Evolutionary conservation across 2,797 vertebrate species (phyloP).

Genomic region (Phalloptychus januarius): DNA sequence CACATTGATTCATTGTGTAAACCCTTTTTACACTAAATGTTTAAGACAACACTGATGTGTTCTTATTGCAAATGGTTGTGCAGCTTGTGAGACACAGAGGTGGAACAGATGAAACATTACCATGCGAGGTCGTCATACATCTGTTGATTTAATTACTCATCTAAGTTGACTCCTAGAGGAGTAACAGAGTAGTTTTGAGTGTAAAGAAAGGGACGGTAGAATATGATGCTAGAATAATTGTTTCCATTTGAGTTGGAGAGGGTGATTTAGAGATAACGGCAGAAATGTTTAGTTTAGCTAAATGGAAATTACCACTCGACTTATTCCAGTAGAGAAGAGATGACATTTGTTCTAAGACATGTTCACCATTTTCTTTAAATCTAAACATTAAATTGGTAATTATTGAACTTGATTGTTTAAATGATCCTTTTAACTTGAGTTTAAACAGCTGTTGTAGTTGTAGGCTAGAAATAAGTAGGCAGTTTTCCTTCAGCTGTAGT

Average conservation of each 20-base stretch:
- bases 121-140: not conserved
- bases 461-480: not conserved
- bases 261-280: not conserved
- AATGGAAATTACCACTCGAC: not conserved
- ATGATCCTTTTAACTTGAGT: not conserved
- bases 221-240: not conserved
- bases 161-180: not conserved
- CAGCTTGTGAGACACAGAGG: not conserved
- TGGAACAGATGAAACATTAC: not conserved
- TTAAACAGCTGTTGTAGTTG: not conserved
- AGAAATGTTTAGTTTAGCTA: not conserved
- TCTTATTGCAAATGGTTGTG: not conserved
- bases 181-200: not conserved
- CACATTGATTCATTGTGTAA: no score
- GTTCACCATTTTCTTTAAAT: not conserved
- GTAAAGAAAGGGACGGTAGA: not conserved
- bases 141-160: not conserved
- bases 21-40: not conserved
- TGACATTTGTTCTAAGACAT: not conserved
- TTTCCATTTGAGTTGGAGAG: not conserved
- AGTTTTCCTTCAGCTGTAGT: not conserved
- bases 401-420: not conserved
- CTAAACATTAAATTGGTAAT: not conserved
- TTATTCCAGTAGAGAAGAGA: not conserved
- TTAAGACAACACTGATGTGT: not conserved